These are phyloP conservation scores for Rhopilema esculentum DNA, from an alignment of 30 jellyfish, hydroid and myxozoan species.

Conservation along the genomic window DNA sequence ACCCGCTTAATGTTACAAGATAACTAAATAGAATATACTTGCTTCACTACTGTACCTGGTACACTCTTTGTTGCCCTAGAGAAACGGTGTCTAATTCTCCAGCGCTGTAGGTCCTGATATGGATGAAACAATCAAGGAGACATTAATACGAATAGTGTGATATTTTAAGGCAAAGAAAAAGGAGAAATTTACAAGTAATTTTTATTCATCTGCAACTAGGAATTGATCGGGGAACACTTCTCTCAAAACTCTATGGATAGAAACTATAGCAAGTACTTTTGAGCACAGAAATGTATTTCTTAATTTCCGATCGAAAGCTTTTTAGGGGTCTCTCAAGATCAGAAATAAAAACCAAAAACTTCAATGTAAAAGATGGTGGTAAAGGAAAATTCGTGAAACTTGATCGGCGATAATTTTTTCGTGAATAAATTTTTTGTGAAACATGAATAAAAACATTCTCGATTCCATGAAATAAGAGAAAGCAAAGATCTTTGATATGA, in stretches of 20 bases:
- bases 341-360: too few relatives aligned
- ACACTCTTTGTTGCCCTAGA: slow-evolving; percentile 46
- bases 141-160: slow-evolving; percentile 11
- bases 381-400: too few relatives aligned
- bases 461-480: too few relatives aligned
- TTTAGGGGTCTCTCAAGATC: too few relatives aligned
- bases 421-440: too few relatives aligned
- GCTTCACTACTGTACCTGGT: slow-evolving; percentile 58
- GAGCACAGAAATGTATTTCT: too few relatives aligned
- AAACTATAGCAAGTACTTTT: too few relatives aligned
- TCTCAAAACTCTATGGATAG: background rate
- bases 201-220: background rate
- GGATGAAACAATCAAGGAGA: slow-evolving; percentile 52
- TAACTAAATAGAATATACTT: slow-evolving; percentile 34
- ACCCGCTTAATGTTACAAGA: slow-evolving; percentile 56
- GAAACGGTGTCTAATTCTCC: slow-evolving; percentile 47
- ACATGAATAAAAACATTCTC: too few relatives aligned
- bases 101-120: slow-evolving; percentile 52
- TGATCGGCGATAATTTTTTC: too few relatives aligned
- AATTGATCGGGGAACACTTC: background rate
- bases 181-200: background rate
- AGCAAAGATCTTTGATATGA: too few relatives aligned
- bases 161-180: background rate
- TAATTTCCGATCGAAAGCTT: too few relatives aligned
- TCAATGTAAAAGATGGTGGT: too few relatives aligned